Conservation (phyloP, 2,113 vertebrate species). For the Tamias sibiricus region DNA sequence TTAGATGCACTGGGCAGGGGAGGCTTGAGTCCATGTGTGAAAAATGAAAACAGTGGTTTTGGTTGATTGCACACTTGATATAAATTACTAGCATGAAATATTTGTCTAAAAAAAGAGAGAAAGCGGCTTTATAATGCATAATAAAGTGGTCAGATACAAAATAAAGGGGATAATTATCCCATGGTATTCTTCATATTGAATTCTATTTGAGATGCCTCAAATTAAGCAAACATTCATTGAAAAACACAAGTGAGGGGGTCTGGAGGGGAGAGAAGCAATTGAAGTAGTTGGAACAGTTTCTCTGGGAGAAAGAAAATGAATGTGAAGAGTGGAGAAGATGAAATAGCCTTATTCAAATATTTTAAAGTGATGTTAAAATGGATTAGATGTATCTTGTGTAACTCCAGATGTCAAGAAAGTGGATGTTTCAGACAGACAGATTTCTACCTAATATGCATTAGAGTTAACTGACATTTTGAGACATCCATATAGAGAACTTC, state of each 20-base stretch:
- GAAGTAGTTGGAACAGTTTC: not conserved
- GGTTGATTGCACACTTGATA: conserved; percentile 28
- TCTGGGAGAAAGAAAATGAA: not conserved
- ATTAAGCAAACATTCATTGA: conserved; percentile 29
- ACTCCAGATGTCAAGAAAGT: not conserved
- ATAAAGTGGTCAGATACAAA: conserved; percentile 7
- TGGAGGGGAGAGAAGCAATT: not conserved
- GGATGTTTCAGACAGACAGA: not conserved
- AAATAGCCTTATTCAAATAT: not conserved
- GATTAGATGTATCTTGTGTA: not conserved
- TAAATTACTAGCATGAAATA: conserved; percentile 29
- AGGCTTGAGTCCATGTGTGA: not conserved
- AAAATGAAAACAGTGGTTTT: conserved; percentile 13
- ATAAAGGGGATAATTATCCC: conserved; percentile 10
- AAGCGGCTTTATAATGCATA: not conserved
- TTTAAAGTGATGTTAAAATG: conserved; percentile 42
- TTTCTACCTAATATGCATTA: not conserved
- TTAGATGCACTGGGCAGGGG: not conserved
- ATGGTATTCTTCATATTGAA: not conserved
- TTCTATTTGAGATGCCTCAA: conserved; percentile 22
- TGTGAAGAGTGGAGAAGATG: not conserved
- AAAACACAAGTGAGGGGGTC: not conserved
- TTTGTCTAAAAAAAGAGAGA: not conserved
- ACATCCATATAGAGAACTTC: not conserved
- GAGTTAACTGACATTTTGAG: not conserved